A percentile compares a stretch with the other conserved stretches of the same genome.
These are phyloP conservation scores for Pristionchus fissidentatus DNA, from an alignment of 2,888 invertebrate genomes.

Conservation along the genomic window DNA sequence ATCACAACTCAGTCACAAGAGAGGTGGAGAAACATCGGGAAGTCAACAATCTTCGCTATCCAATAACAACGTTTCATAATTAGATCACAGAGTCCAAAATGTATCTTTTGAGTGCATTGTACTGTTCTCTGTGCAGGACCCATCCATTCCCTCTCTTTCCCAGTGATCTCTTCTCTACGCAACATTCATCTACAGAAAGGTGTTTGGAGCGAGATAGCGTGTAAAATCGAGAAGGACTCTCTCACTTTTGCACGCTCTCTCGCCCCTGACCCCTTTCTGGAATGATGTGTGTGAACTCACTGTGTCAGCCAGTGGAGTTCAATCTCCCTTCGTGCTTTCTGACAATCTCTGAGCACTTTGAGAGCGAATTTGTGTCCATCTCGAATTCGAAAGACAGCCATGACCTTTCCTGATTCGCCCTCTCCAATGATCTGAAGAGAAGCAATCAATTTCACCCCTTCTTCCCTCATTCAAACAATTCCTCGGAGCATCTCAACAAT, in stretches of 20 bases:
- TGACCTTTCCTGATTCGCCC: conserved; percentile 98
- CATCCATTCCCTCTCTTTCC: not conserved
- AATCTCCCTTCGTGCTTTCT: conserved; percentile 93
- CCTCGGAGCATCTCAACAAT: no score
- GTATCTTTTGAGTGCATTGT: no score
- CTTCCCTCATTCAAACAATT: not conserved
- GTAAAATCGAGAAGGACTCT: no score
- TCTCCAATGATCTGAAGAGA: conserved; percentile 86
- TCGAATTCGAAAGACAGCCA: conserved; percentile 88
- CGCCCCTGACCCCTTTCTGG: not conserved
- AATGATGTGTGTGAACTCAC: conserved; percentile 50
- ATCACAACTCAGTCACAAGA: no score
- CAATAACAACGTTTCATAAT: no score
- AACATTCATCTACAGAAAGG: not conserved
- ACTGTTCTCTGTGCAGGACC: not conserved
- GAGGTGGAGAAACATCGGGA: no score
- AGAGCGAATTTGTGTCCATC: conserved; percentile 89
- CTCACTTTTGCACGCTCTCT: not conserved
- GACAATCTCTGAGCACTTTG: conserved; percentile 91
- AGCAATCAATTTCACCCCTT: not conserved
- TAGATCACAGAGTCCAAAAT: no score
- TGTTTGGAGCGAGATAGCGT: no score
- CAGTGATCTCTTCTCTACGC: not conserved
- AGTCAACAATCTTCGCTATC: no score
- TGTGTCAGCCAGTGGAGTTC: conserved; percentile 92